phyloP scores from a whole-genome alignment of 2,888 invertebrate genomes.

The Apodemia duryi region DNA sequence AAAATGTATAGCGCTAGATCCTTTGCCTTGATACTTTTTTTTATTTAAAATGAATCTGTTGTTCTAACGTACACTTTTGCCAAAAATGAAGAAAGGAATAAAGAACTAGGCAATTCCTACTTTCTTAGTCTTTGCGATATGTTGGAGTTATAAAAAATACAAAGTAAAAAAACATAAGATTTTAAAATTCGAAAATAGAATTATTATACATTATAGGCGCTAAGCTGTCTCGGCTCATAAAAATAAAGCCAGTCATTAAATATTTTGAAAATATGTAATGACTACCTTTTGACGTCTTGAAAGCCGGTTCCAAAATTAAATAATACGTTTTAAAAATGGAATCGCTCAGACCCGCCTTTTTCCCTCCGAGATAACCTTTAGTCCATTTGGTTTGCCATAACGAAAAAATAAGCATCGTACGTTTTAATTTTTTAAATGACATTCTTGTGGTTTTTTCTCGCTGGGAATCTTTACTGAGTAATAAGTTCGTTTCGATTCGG shows the following conservation, averaged over 20 bases:
- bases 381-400: conserved; percentile 73
- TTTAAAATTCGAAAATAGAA: conserved; percentile 22
- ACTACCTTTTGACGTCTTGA: conserved; percentile 78
- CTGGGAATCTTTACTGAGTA: conserved; percentile 66
- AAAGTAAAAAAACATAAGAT: conserved; percentile 12
- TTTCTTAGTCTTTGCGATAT: no score
- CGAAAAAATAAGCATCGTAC: conserved; percentile 63
- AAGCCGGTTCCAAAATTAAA: conserved; percentile 78
- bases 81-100: no score
- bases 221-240: conserved; percentile 57
- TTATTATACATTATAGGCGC: conserved; percentile 49
- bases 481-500: conserved; percentile 57
- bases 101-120: no score
- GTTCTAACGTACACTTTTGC: no score
- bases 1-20: background rate
- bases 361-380: conserved; percentile 76
- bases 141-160: conserved; percentile 20
- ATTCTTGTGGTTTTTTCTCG: conserved; percentile 76
- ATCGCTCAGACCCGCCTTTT: conserved; percentile 77
- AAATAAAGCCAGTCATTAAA: conserved; percentile 39
- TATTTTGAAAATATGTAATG: conserved; percentile 69
- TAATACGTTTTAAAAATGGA: conserved; percentile 79
- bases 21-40: background rate
- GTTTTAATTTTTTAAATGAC: conserved; percentile 78
- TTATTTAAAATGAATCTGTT: no score